phyloP scores from a whole-genome alignment of 2,888 invertebrate species.

The Callyntrura guangdongensis region DNA sequence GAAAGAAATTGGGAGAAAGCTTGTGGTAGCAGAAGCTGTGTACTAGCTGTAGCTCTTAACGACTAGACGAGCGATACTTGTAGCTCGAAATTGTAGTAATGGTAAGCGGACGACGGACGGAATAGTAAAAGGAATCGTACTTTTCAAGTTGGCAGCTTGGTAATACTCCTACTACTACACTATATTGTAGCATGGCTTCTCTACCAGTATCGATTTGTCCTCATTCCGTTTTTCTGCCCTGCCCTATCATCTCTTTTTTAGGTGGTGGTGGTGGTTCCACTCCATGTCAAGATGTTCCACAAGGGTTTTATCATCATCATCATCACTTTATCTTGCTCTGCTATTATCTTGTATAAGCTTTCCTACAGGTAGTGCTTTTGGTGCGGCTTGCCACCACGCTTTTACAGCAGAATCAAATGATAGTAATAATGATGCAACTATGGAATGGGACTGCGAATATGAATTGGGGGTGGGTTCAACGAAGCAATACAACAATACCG shows the following conservation, averaged over 20 bases:
- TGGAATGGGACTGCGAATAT: too few relatives aligned
- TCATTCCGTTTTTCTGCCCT: conserved; percentile 79
- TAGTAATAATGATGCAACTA: not conserved
- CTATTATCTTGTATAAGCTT: conserved; percentile 25
- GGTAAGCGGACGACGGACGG: not conserved
- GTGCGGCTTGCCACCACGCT: not conserved
- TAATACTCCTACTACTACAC: not conserved
- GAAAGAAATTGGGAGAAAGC: conserved; percentile 19
- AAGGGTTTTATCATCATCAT: conserved; percentile 69
- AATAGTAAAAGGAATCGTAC: too few relatives aligned
- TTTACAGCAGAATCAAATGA: not conserved
- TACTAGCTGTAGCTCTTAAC: not conserved
- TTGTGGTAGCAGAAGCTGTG: not conserved
- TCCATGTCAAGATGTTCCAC: conserved; percentile 69
- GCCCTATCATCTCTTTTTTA: conserved; percentile 61
- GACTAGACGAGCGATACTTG: not conserved
- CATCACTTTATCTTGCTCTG: conserved; percentile 17
- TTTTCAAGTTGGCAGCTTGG: not conserved
- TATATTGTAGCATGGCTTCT: conserved; percentile 43
- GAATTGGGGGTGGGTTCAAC: too few relatives aligned
- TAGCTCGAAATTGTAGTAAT: not conserved
- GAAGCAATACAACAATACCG: too few relatives aligned
- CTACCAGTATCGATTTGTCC: conserved; percentile 81
- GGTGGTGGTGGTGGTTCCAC: conserved; percentile 67
- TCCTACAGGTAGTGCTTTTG: conserved; percentile 58